Conservation (phyloP, 2,888 invertebrate genomes). For the Rhagonycha fulva region DNA sequence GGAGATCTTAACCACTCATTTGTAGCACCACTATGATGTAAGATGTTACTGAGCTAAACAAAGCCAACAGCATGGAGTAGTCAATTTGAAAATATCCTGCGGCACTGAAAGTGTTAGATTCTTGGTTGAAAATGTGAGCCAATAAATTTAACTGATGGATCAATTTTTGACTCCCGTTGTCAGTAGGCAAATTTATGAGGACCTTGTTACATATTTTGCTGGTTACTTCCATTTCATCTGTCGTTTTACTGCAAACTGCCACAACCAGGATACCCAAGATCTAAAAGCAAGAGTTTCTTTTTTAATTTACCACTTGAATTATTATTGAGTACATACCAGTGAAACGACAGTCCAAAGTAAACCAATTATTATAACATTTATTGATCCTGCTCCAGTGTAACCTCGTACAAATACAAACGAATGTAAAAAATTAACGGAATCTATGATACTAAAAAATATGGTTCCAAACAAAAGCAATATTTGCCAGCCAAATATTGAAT, state of each 20-base stretch:
- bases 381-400: background rate
- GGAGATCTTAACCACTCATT: slow-evolving; percentile 7
- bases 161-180: background rate
- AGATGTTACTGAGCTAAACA: slow-evolving; percentile 27
- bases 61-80: slow-evolving; percentile 26
- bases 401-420: background rate
- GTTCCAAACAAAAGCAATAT: background rate
- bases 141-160: slow-evolving; percentile 19
- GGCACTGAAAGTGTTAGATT: slow-evolving; percentile 24
- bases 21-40: slow-evolving; percentile 32
- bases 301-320: no score
- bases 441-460: background rate
- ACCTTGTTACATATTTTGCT: slow-evolving; percentile 31
- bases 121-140: slow-evolving; percentile 7
- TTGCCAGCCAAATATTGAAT: slow-evolving; percentile 6
- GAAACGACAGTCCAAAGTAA: background rate
- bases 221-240: slow-evolving; percentile 33
- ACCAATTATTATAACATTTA: background rate
- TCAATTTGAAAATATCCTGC: slow-evolving; percentile 31
- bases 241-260: slow-evolving; percentile 27
- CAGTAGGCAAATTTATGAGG: slow-evolving; percentile 27
- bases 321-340: background rate
- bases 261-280: slow-evolving; percentile 30
- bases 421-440: background rate
- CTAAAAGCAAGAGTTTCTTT: slow-evolving; percentile 13